Evolutionary conservation across 1,140 invertebrate species (phyloP), one percentile per base, ranked within the genome.

Genomic region (Macrostomum lignano): DNA sequence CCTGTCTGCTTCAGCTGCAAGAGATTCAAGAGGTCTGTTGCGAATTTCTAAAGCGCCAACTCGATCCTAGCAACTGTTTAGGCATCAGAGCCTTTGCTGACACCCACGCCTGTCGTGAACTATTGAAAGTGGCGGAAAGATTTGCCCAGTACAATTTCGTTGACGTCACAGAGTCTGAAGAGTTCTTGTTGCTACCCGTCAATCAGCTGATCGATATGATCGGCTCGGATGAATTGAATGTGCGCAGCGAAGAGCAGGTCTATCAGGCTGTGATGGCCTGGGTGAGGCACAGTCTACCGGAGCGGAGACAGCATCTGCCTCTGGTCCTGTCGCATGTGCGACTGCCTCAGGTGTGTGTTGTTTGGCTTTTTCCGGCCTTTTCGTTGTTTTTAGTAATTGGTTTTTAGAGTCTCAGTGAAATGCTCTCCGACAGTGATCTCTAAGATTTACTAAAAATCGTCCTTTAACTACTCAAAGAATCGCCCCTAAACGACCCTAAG

Each of bases 81-180:
- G 86, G 84, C 20, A 94, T 96, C 40, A 64, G 84, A 39, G 81
- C 82, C n/a, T 96, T 96, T 64, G 86, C 86, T 23, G 84, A 93
- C 60, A 93, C 82, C 11, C 84, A 96, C 59, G 81, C 82, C 3
- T 96, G 86, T 52, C 66, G 81, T 14, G 84, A 93, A 48, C 65
- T 96, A 14, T 59, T 93, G 7, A 63, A 79, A 29, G 84, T 88
- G 44, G 84, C 84, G 3, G 82, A 94, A 48, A 91, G 91, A 63
- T 94, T 88, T 55, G 91, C 86, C 1, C 81, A 93, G 47, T 78
- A 91, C 53, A 84, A 91, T 62, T 91, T 91, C 56, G 76, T 43
- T 22, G 38, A 75, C 72, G 81, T 94, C 22, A 86, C 91, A 72
- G 79, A 91, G 51, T 84, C 76, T 55, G 86, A 96, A 55, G 88